Evolutionary conservation across 2,888 invertebrate genomes (phyloP).

Genomic region (Drosophila incognita): DNA sequence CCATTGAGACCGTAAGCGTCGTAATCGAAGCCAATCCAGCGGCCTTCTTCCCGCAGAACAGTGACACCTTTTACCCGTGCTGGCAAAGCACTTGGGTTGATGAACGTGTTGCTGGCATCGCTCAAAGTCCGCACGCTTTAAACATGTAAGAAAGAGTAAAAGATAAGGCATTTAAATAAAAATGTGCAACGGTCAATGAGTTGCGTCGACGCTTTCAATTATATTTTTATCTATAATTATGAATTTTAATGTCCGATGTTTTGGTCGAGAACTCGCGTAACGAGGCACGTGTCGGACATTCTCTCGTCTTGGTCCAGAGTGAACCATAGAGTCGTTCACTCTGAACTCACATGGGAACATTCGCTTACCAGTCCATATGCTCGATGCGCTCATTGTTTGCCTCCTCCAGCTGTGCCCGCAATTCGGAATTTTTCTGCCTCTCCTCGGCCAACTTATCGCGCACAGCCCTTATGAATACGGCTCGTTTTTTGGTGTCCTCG

Average conservation of each 20-base stretch:
- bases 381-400: constrained; percentile 27
- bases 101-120: constrained; percentile 52
- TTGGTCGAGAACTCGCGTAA: not conserved
- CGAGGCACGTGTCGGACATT: not conserved
- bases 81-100: constrained; percentile 57
- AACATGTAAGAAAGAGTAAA: not conserved
- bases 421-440: constrained; percentile 9
- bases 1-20: constrained; percentile 9
- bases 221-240: not conserved
- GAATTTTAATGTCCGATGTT: not conserved
- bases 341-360: not conserved
- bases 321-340: not conserved
- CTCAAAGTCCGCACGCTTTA: constrained; percentile 55
- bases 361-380: constrained; percentile 43
- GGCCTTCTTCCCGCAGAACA: constrained; percentile 17
- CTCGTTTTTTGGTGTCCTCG: constrained; percentile 31
- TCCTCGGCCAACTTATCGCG: constrained; percentile 25
- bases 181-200: not conserved
- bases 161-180: not conserved
- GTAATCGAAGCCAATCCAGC: constrained; percentile 48
- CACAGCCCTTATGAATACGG: constrained; percentile 16
- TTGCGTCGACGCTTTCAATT: not conserved
- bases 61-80: constrained; percentile 53
- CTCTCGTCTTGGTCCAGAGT: not conserved
- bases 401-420: constrained; percentile 20